These are phyloP conservation scores for Noctua janthe DNA, from an alignment of 2,888 invertebrate species.

Conservation along the genomic window DNA sequence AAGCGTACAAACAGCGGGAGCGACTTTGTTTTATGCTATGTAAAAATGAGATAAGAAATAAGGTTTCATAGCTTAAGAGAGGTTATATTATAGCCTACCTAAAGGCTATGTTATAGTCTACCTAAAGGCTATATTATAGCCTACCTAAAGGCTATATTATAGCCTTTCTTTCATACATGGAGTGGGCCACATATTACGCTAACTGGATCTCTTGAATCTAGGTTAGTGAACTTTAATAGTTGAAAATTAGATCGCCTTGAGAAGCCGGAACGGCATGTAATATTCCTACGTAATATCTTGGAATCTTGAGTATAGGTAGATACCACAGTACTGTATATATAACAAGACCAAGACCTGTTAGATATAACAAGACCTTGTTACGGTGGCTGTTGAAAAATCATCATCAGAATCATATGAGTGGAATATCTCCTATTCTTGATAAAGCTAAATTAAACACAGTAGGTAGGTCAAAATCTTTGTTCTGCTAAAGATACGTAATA, in stretches of 20 bases:
- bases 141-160: too few relatives aligned
- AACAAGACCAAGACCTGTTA: not conserved
- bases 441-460: not conserved
- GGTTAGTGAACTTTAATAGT: not conserved
- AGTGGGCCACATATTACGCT: not conserved
- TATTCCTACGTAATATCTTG: not conserved
- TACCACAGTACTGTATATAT: not conserved
- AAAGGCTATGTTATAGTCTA: too few relatives aligned
- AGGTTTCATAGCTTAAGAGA: not conserved
- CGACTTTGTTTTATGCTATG: too few relatives aligned
- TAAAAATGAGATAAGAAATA: constrained; percentile 2
- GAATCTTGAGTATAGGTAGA: not conserved
- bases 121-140: too few relatives aligned
- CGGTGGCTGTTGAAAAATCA: not conserved
- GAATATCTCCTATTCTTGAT: not conserved
- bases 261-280: not conserved
- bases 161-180: too few relatives aligned
- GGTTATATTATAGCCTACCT: too few relatives aligned
- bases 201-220: not conserved
- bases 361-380: not conserved
- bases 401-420: not conserved
- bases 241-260: constrained; percentile 5
- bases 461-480: not conserved
- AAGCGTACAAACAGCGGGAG: too few relatives aligned
- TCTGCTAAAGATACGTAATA: not conserved